Base-by-base conservation (phyloP, 2,113 vertebrate genomes). In the Cebus imitator region DNA sequence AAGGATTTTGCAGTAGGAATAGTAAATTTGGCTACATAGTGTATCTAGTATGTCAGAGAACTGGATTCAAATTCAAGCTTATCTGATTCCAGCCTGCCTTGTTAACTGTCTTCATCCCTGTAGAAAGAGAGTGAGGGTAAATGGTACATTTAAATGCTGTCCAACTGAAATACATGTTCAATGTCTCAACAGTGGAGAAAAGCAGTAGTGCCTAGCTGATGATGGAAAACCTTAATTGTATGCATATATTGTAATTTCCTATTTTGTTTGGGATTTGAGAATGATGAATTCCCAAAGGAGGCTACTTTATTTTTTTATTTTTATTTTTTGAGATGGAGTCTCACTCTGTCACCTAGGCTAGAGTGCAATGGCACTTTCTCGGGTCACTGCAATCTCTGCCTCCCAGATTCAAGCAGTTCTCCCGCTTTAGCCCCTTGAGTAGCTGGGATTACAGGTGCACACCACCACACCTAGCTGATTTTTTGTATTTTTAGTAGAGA, bases 261-360 rank as follows among this genome's bases (percentile, higher is more conserved):
- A 0, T 95, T n/a, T 40, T 92, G 64, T 80, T 58, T 95, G 17
- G 64, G 23, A 52, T 88, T 87, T 73, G 45, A 97, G 91, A 95
- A 64, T 21, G 72, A 68, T 84, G 52, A 50, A 82, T 75, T 84
- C 30, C 27, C 52, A 79, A 55, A 78, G 78, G 30, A 58, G 21
- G 57, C 57, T 58, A 23, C 57, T 23, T 23, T 58, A 23, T 58
- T 57, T 23, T 9, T 23, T 23, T 23, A 8, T 57, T 57, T 58
- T 58, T 58, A 23, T 23, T 58, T 58, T 58, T 58, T 58, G 57
- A 23, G 57, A 23, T 58, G 57, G 57, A 58, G 57, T 58, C 57
- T 58, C 57, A 9, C 21, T 23, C 57, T 58, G 57, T 58, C 21
- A 58, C 57, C 57, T 21, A 58, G 57, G 57, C 57, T 58, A 9